Evolutionary conservation across 2,888 invertebrate species (phyloP), one percentile per base, ranked within the genome.

Genomic region (Drosophila diplacantha): DNA sequence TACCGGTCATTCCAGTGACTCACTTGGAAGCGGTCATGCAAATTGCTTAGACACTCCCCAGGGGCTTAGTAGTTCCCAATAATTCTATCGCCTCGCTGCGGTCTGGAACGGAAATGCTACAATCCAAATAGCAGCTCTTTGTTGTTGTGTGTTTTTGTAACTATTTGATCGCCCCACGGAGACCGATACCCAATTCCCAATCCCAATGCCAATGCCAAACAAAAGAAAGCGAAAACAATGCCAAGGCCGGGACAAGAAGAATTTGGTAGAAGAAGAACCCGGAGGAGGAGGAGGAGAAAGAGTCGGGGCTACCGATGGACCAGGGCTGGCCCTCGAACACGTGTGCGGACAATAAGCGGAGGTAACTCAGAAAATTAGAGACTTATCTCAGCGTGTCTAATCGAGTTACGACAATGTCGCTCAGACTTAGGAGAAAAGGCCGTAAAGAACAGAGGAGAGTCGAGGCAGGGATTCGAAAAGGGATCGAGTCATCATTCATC

Each of bases 321-420:
- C 53, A 26, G 12, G 20, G 37, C 11, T 16, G 34, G 14, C 73
- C 66, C 68, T 77, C 65, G 81, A 84, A 86, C 86, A 87, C 87
- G 87, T 87, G 86, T 85, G 82, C 83, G 72, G 68, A 84, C 82
- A 85, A 82, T 75, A 74, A 70, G 74, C 70, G 32, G 39, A 59
- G 69, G 51, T 43, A 64, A 69, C 61, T 69, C 67, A 69, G 72
- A 82, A 79, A 79, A 80, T 80, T 83, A 81, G 79, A 79, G 79
- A 67, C 74, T 80, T 80, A 80, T 81, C 72, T 69, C 52, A 62
- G 79, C 73, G 70, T 83, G 69, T 80, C 75, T 73, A 80, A 83
- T 80, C 81, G 83, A 83, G 81, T 81, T 76, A 73, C 79, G 74
- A 73, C 77, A 73, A 75, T 75, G 74, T 83, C 71, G 77, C 69